phyloP scores from a whole-genome alignment of 64 coral and sea anemone genomes.

The Platygyra sinensis region DNA sequence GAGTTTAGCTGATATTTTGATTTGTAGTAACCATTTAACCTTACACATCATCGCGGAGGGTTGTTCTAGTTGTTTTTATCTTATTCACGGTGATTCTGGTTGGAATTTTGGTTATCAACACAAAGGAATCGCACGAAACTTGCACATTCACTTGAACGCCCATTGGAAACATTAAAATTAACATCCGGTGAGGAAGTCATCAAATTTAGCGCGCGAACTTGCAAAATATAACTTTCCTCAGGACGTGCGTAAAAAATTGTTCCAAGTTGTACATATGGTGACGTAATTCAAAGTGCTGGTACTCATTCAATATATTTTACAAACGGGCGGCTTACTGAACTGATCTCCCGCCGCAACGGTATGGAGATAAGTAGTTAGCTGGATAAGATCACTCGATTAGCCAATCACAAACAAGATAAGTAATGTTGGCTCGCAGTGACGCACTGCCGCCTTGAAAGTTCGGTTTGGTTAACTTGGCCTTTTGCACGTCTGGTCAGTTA shows the following conservation, averaged over 20 bases:
- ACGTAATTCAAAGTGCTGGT: conserved; percentile 17
- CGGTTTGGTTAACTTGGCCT: conserved; percentile 45
- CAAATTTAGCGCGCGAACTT: not conserved
- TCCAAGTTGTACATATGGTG: not conserved
- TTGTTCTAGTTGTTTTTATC: conserved; percentile 13
- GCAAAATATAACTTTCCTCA: not conserved
- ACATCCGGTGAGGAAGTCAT: not conserved
- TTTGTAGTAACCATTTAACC: not conserved
- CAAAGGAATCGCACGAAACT: conserved; percentile 37
- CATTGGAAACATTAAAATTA: conserved; percentile 12
- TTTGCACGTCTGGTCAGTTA: conserved; percentile 28
- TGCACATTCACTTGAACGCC: not conserved
- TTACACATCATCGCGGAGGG: not conserved
- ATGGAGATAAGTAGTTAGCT: conserved; percentile 5
- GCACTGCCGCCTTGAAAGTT: conserved; percentile 24
- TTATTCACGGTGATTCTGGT: conserved; percentile 26
- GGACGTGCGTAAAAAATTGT: not conserved
- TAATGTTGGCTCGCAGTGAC: conserved; percentile 26
- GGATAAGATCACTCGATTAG: conserved; percentile 17
- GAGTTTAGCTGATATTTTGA: not conserved
- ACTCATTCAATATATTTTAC: conserved; percentile 35
- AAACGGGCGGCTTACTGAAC: conserved; percentile 27
- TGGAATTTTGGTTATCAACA: conserved; percentile 34
- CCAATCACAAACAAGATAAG: conserved; percentile 37
- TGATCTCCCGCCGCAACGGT: conserved; percentile 29